Base-by-base conservation (phyloP, 2,888 invertebrate genomes). In the Incurvaria masculella region DNA sequence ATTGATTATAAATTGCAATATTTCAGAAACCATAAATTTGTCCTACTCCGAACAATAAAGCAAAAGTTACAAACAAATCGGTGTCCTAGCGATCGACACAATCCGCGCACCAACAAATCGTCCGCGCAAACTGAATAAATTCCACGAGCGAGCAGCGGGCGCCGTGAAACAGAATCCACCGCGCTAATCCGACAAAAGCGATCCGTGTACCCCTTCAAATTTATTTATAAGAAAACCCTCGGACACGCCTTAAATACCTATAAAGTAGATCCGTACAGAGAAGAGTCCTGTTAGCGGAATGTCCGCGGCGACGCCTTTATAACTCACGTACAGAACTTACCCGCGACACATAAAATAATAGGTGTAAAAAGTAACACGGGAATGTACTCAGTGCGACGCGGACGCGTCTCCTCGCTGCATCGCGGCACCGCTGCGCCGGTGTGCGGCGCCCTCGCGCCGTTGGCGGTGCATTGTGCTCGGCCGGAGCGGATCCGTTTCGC, bases 211-310 rank as follows among this genome's bases (percentile, higher is more conserved):
- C 78, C 78, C 75, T 78, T 78, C 78, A 78, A 78, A 78, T 78
- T 78, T 78, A 78, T 78, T 78, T 78, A 78, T 78, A 78, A 78
- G 78, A 78, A 78, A 78, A 78, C 76, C 76, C 78, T 78, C 72
- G 76, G 78, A 78, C 78, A 78, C 75, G 78, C 74, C 78, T 78
- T 78, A 78, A 78, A 78, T 78, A 78, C 78, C 76, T 78, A 78
- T 78, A 78, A 78, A 78, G 78, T 76, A 78, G 76, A 76, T 75
- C 33, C 4, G 8, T 33, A 33, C 33, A 33, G 14, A 33, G 33
- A 33, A 14, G 33, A 11, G 33, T 11, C 33, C 23, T 23, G n/a
- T 23, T 6, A 33, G 75, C 75, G 73, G 74, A 72, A 75, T 73
- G 73, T 75, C 73, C 75, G 72, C 75, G 11, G 8, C 33, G 72